These are phyloP conservation scores for Popillia japonica DNA, from an alignment of 1,140 invertebrate species.

Conservation along the genomic window DNA sequence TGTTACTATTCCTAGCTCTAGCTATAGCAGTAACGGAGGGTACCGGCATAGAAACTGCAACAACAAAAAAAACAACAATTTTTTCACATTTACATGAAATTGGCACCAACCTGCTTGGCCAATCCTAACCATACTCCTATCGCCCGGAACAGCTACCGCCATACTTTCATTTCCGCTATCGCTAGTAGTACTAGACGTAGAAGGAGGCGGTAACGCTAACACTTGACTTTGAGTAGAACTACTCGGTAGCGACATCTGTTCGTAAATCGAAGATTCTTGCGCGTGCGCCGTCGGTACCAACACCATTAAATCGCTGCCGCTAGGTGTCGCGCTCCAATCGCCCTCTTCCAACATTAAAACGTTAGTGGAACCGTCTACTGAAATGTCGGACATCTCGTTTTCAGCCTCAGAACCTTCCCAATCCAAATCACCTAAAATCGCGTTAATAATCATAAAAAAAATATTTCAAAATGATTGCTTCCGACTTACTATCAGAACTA, in stretches of 20 bases:
- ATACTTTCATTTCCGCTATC: slow-evolving; percentile 42
- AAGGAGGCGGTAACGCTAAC: slow-evolving; percentile 44
- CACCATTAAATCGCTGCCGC: slow-evolving; percentile 42
- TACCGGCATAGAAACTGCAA: not conserved
- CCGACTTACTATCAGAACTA: slow-evolving; percentile 64
- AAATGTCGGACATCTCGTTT: slow-evolving; percentile 55
- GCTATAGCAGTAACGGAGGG: slow-evolving; percentile 8
- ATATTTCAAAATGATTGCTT: not conserved
- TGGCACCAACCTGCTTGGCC: not conserved
- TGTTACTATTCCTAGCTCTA: slow-evolving; percentile 55
- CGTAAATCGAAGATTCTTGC: not conserved
- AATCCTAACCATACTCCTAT: slow-evolving; percentile 47
- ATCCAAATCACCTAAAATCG: slow-evolving; percentile 64
- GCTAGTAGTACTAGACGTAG: slow-evolving; percentile 28
- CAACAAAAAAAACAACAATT: not conserved
- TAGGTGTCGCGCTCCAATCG: slow-evolving; percentile 37
- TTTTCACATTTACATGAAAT: not conserved
- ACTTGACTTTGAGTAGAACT: slow-evolving; percentile 36
- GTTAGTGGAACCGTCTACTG: slow-evolving; percentile 41
- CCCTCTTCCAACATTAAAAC: slow-evolving; percentile 47
- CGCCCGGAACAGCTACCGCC: slow-evolving; percentile 51
- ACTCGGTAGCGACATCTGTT: slow-evolving; percentile 11
- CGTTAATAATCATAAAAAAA: not conserved
- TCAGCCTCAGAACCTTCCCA: slow-evolving; percentile 67
- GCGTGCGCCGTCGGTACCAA: slow-evolving; percentile 25